Evolutionary conservation across 1,140 invertebrate species (phyloP), one percentile per base, ranked within the genome.

Genomic region (Campoletis sonorensis): DNA sequence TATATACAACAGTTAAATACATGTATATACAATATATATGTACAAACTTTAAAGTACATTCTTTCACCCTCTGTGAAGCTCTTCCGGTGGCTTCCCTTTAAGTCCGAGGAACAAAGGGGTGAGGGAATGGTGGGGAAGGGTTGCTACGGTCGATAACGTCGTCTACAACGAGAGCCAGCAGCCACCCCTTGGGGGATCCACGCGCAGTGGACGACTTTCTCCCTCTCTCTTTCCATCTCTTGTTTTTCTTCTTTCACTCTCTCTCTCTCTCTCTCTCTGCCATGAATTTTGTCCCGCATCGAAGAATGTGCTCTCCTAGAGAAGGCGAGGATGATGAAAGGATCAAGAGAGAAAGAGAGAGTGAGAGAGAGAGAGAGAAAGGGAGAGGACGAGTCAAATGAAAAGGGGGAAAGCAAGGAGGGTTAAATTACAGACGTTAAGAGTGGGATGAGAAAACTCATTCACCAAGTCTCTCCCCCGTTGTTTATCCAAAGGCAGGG

Each of bases 151-250:
- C 67, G 71, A 71, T 79, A 79, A 71, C 79, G 79, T 71, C 71
- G 79, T 71, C 71, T 79, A 71, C 54, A 70, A 70, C 67, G 30
- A 70, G 30, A 81, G 81, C 79, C 64, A 79, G 83, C 80, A 86
- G 85, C 85, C 85, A 84, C 83, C 77, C 68, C 51, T 70, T 18
- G 10, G 54, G 68, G 83, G 82, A 85, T 85, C 84, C 84, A 81
- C 82, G 77, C 75, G 72, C 67, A 49, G 80, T 73, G 37, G 67
- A 80, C 78, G 26, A 30, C 37, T 45, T 71, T 18, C 58, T 23
- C 54, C 27, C 71, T 30, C 70, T 15, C 78, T 33, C 78, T 37
- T n/a, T n/a, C n/a, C n/a, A n/a, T n/a, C n/a, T n/a, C n/a, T n/a
- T n/a, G n/a, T n/a, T n/a, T n/a, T n/a, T n/a, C n/a, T n/a, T n/a